These are phyloP conservation scores for Drosophila phalerata DNA, from an alignment of 2,888 invertebrate genomes.

Conservation along the genomic window DNA sequence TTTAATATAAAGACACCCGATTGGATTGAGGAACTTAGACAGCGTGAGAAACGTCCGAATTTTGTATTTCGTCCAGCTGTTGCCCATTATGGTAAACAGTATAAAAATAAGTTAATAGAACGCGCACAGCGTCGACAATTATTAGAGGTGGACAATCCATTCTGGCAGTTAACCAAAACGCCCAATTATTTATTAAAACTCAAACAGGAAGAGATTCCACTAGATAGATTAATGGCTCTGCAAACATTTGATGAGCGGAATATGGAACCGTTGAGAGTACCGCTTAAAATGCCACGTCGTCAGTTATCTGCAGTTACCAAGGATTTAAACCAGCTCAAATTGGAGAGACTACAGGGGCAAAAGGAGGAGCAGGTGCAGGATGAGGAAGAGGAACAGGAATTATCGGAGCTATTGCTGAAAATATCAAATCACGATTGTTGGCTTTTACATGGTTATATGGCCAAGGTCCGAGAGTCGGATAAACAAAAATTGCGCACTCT, in stretches of 20 bases:
- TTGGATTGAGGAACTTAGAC: slow-evolving; percentile 69
- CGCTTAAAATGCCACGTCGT: slow-evolving; percentile 69
- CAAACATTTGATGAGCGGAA: slow-evolving; percentile 72
- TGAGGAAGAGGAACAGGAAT: not conserved
- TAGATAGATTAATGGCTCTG: slow-evolving; percentile 58
- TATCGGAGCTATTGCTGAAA: slow-evolving; percentile 49
- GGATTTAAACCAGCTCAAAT: slow-evolving; percentile 9
- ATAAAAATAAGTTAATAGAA: slow-evolving; percentile 35
- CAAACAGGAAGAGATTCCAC: slow-evolving; percentile 33
- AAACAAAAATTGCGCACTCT: slow-evolving; percentile 66
- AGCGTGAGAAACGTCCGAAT: slow-evolving; percentile 35
- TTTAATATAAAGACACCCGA: slow-evolving; percentile 63
- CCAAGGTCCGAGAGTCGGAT: slow-evolving; percentile 48
- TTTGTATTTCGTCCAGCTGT: slow-evolving; percentile 50
- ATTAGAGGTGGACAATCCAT: slow-evolving; percentile 52
- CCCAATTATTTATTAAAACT: slow-evolving; percentile 47
- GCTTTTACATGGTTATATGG: slow-evolving; percentile 75
- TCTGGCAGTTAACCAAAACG: slow-evolving; percentile 23
- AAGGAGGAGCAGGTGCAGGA: not conserved
- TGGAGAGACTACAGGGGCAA: slow-evolving; percentile 4
- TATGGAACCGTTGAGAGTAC: slow-evolving; percentile 77
- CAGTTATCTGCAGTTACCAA: slow-evolving; percentile 37
- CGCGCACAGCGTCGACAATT: slow-evolving; percentile 17
- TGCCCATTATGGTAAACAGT: slow-evolving; percentile 42
- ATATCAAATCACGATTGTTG: slow-evolving; percentile 84